Evolutionary conservation across 2,888 invertebrate species (phyloP).

Genomic region (Oscheius onirici): DNA sequence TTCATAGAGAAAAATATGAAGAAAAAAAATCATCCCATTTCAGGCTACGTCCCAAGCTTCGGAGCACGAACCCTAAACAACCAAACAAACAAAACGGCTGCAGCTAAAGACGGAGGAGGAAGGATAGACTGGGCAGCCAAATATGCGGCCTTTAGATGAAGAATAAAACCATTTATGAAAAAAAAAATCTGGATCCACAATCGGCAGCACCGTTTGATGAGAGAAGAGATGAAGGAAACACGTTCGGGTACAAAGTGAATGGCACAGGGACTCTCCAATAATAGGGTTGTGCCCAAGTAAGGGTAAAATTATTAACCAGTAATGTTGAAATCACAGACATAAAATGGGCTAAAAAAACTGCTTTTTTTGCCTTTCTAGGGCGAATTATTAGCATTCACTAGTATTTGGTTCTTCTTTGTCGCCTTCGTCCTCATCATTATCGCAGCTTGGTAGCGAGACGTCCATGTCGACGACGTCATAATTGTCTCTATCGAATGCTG

Average conservation of each 20-base stretch:
- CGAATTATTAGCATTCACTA: slow-evolving; percentile 12
- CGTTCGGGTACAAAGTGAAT: slow-evolving; percentile 11
- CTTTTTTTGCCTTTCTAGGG: not conserved
- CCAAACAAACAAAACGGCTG: slow-evolving; percentile 27
- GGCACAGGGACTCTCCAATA: slow-evolving; percentile 8
- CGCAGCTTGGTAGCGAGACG: not conserved
- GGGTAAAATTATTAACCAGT: slow-evolving; percentile 20
- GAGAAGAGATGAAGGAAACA: not conserved
- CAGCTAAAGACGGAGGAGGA: slow-evolving; percentile 69
- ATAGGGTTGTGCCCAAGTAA: not conserved
- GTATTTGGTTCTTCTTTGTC: not conserved
- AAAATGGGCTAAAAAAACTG: not conserved
- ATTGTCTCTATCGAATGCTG: not conserved
- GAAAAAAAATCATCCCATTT: not conserved
- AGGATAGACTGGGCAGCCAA: slow-evolving; percentile 86
- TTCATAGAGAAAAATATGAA: too few species aligned
- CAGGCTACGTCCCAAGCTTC: slow-evolving; percentile 61
- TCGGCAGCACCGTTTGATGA: slow-evolving; percentile 15
- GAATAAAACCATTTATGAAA: not conserved
- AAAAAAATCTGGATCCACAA: slow-evolving; percentile 4
- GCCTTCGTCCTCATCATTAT: not conserved
- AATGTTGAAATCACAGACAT: slow-evolving; percentile 1
- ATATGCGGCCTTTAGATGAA: slow-evolving; percentile 72
- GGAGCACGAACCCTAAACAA: slow-evolving; percentile 45
- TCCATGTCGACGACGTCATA: slow-evolving; percentile 26